Base-by-base conservation (phyloP, 2,113 vertebrate species). In the Pseudorectes ferrugineus region DNA sequence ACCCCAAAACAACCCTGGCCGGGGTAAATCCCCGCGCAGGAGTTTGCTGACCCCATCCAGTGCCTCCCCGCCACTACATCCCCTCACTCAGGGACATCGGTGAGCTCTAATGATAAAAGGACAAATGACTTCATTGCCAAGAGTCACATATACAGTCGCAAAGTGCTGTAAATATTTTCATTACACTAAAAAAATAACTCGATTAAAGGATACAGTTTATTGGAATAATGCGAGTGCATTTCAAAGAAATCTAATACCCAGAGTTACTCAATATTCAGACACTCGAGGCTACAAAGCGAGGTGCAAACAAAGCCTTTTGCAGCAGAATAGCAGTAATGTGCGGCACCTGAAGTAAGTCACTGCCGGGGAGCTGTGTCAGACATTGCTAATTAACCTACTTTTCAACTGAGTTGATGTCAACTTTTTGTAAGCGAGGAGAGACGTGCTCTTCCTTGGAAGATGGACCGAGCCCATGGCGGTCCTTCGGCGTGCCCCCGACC, bases 351-450 rank as follows among this genome's bases (percentile, higher is more conserved):
- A 96, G 89, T 81, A 77, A 96, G 90, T 77, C 95, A n/a, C 97
- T 87, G 93, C 96, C n/a, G 88, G 95, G 63, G 85, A 96, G 93
- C 94, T 94, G 95, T 90, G 95, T 88, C 89, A 67, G 91, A 77
- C 95, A 24, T 93, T 95, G 29, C 91, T 97, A 94, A 97, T 98
- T 97, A 98, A 96, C 97, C 97, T 82, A 97, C 96, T 97, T 97
- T 97, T 97, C 95, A 51, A 46, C 80, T 24, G 58, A 42, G 66
- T 87, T 76, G 58, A 59, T 85, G 97, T 92, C 93, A 97, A 97
- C 89, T 97, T 93, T 95, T 77, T 65, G 48, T 75, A 54, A 84
- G 49, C 12, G 20, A 48, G 59, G 46, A 45, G 71, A 66, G 28
- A 22, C 21, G 28, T 17, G 9, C 15, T n/a, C 74, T 63, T 72